These are phyloP conservation scores for Cathartes aura DNA, from an alignment of 2,113 vertebrate species.

Conservation along the genomic window DNA sequence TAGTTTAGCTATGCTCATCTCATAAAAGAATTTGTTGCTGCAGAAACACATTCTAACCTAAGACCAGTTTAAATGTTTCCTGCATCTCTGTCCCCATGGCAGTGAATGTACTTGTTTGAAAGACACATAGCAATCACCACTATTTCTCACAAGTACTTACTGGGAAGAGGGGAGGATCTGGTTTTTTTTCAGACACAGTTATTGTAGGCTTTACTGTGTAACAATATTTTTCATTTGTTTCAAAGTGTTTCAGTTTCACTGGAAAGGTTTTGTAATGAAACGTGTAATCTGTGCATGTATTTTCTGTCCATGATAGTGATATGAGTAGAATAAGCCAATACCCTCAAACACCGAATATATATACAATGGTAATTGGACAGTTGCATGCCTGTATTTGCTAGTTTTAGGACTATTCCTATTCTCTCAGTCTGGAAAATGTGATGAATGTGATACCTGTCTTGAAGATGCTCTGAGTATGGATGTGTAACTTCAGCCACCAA, in stretches of 20 bases:
- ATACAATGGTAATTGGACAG: neutral
- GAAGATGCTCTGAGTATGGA: neutral
- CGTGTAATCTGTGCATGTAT: fast-evolving
- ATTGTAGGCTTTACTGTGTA: neutral
- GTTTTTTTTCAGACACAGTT: neutral
- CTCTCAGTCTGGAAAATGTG: neutral
- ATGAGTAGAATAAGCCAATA: neutral
- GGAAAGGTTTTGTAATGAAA: neutral
- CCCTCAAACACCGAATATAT: neutral
- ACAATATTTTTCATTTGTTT: neutral
- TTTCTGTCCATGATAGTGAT: neutral
- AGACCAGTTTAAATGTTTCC: neutral
- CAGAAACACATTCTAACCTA: neutral
- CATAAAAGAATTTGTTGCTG: neutral
- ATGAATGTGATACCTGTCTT: neutral
- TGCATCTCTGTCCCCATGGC: neutral
- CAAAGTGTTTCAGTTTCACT: neutral
- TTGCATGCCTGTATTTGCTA: neutral
- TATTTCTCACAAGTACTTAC: neutral
- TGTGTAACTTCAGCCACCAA: neutral
- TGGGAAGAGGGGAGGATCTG: neutral
- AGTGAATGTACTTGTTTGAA: neutral
- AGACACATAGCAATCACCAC: neutral
- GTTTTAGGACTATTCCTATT: neutral
- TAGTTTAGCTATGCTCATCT: neutral